Base-by-base conservation (phyloP, 2,113 vertebrate genomes). In the Piaya cayana region DNA sequence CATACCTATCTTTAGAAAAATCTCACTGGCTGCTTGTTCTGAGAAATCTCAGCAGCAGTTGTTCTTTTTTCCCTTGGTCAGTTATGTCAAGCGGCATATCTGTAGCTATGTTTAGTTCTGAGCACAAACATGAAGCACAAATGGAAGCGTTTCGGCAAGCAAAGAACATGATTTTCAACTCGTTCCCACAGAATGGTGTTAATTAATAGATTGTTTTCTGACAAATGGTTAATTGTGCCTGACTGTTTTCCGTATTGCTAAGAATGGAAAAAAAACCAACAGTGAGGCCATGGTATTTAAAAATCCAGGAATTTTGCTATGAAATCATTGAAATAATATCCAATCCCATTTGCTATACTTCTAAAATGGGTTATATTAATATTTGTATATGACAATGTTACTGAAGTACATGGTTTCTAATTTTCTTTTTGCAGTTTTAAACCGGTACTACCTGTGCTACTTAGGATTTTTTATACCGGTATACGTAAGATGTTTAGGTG, bases 191-290 rank as follows among this genome's bases (percentile, higher is more conserved):
- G 64, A 97, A 92, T 95, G 22, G 22, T 88, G 43, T 86, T 96
- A 96, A 96, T 96, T 83, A 93, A 88, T 92, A 86, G 72, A 88
- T 90, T 93, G 76, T 93, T 96, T 95, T 93, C 82, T 94, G 69
- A 93, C 82, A 88, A 96, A 93, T 45, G 78, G 76, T 97, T 95
- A 95, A 92, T 95, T 91, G 60, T 92, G 83, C 65, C 49, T 97
- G 72, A 81, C 85, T 92, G 29, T 52, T 86, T 96, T 86, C 79
- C 76, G 74, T 93, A 75, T 75, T 58, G 72, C 69, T 82, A 82
- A 81, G 65, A 58, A 83, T 90, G 71, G 68, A 58, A 80, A 94
- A n/a, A 85, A 90, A 90, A 47, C 52, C 71, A n/a, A n/a, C n/a
- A 53, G 3, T 20, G 50, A 92, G 45, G 45, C 74, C 39, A n/a